Evolutionary conservation across 2,888 invertebrate species (phyloP), one percentile per base, ranked within the genome.

Genomic region (Lasius platythorax): DNA sequence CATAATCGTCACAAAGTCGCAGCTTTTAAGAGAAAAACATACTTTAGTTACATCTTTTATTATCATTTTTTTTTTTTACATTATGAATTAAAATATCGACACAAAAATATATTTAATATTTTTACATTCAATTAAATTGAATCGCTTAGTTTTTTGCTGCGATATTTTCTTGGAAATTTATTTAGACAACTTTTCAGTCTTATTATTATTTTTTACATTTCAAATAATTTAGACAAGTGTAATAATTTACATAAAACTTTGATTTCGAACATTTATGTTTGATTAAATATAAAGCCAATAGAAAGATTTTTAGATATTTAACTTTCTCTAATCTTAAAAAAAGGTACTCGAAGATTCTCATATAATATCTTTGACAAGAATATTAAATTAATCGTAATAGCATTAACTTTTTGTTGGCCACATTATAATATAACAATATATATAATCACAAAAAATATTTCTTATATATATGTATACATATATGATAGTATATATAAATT

Each of bases 1-100:
- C 23, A 79, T 61, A 70, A 78, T 70, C n/a, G n/a, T 78, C 12
- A 12, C 56, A 70, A 73, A 68, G 15, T 67, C 40, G 23, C 75
- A 53, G 23, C 12, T 37, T 81, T 73, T 46, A 46, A 4, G 1
- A 12, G 23, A 43, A 68, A 18, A 43, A 73, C 28, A n/a, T 53
- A 23, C 23, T 70, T 79, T 61, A 12, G 9, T 67, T 75, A 18
- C 9, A 66, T 67, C 63, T 56, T 61, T 81, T 61, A 30, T 40
- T 50, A 58, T 72, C 2, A n/a, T 46, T 53, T 46, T 23, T 37
- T 37, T 23, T 23, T 66, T 68, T 68, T 58, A 76, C 11, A 0
- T 70, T 40, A 58, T 4, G 8, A 61, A 72, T 46, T 72, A 72
- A 72, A 61, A 79, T 61, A 28, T 30, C 8, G 33, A 30, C 18